phyloP scores from a whole-genome alignment of 2,888 invertebrate species.

The Cosmia trapezina region DNA sequence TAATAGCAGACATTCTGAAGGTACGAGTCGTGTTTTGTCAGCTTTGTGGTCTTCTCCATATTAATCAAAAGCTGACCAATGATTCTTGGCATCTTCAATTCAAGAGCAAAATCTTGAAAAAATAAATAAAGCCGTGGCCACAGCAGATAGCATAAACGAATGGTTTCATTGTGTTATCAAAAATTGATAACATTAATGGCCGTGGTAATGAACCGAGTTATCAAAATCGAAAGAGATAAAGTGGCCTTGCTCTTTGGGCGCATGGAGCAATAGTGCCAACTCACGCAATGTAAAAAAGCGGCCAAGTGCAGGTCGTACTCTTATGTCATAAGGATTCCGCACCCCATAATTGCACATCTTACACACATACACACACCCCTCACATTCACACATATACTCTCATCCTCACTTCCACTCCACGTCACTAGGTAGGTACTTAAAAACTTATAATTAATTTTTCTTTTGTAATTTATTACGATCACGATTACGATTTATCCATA shows the following conservation, averaged over 20 bases:
- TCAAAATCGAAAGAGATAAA: constrained; percentile 26
- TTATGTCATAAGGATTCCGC: background rate
- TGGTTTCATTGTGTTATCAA: constrained; percentile 19
- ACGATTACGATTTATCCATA: too few species aligned
- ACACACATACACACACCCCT: too few species aligned
- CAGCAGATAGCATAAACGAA: background rate
- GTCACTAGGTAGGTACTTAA: too few species aligned
- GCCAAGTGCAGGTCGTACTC: background rate
- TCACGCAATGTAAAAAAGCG: background rate
- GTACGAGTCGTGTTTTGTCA: background rate
- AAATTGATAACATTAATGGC: constrained; percentile 30
- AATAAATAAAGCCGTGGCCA: background rate
- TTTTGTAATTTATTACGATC: too few species aligned
- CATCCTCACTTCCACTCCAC: too few species aligned
- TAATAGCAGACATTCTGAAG: background rate
- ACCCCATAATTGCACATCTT: too few species aligned
- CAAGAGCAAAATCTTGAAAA: background rate
- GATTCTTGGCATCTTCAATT: background rate
- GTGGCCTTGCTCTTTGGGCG: constrained; percentile 41
- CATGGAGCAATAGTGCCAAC: constrained; percentile 9
- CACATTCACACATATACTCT: too few species aligned
- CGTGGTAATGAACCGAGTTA: constrained; percentile 41
- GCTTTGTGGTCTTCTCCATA: background rate
- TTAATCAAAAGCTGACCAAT: background rate
- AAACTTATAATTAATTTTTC: too few species aligned